Conservation (phyloP, 2,113 vertebrate species). For the Formicarius rufipectus region DNA sequence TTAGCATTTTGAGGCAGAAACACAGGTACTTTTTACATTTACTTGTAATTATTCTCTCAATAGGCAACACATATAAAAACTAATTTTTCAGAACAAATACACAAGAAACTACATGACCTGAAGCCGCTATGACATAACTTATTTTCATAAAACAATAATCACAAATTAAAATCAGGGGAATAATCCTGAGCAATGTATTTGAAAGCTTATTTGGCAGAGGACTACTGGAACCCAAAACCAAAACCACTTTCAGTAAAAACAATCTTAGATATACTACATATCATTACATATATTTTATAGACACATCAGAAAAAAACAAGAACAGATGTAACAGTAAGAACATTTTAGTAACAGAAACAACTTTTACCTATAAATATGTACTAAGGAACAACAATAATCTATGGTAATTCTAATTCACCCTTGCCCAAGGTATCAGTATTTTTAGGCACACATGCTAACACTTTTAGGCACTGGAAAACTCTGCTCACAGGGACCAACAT, state of each 20-base stretch:
- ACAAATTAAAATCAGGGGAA: neutral
- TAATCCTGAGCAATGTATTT: neutral
- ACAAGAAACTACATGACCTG: neutral
- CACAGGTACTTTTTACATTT: neutral
- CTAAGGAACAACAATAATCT: neutral
- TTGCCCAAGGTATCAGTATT: neutral
- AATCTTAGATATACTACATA: neutral
- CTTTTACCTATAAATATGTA: neutral
- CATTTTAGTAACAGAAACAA: neutral
- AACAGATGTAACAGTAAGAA: neutral
- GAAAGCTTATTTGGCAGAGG: neutral
- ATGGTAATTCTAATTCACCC: neutral
- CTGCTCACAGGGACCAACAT: neutral
- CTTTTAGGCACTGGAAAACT: neutral
- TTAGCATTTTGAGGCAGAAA: neutral
- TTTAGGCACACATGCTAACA: neutral
- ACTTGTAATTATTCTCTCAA: neutral
- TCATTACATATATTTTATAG: neutral
- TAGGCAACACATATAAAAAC: neutral
- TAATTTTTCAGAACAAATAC: neutral
- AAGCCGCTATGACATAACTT: neutral
- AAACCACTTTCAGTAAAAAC: neutral
- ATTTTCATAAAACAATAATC: neutral
- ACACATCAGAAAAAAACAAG: neutral
- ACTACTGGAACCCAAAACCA: neutral